A percentile compares a stretch with the other conserved stretches of the same genome.
Conservation (phyloP, 2,113 vertebrate species). For the Orthonyx spaldingii region DNA sequence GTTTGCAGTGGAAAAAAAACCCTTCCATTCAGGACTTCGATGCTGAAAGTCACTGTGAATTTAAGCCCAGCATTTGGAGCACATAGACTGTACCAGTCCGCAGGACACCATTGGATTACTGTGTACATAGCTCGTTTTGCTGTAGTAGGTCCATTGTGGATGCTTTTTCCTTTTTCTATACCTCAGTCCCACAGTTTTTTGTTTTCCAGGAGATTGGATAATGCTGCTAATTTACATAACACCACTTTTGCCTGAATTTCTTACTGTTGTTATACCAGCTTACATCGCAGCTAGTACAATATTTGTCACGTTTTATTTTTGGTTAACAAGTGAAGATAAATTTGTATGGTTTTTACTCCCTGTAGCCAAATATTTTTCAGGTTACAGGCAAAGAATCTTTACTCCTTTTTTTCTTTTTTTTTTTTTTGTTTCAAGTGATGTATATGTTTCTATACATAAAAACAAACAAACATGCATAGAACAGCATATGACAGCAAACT, state of each 20-base stretch:
- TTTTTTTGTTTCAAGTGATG: neutral
- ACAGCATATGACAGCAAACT: conserved; percentile 38
- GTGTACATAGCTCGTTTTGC: neutral
- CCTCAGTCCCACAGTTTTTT: neutral
- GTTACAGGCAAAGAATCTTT: neutral
- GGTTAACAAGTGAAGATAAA: conserved; percentile 1
- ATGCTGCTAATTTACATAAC: conserved; percentile 63
- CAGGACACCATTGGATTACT: neutral
- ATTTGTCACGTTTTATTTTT: conserved; percentile 3
- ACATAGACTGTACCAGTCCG: neutral
- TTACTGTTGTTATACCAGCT: conserved; percentile 53
- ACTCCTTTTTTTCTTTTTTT: neutral
- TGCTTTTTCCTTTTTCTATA: conserved; percentile 36
- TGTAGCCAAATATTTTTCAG: conserved; percentile 43
- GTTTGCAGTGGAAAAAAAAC: neutral
- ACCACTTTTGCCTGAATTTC: conserved; percentile 70
- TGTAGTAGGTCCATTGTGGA: conserved; percentile 7
- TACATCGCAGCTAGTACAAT: neutral
- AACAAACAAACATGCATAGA: neutral
- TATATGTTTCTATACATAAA: neutral
- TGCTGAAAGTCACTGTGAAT: conserved; percentile 63
- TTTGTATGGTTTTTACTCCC: conserved; percentile 38
- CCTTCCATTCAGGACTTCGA: neutral
- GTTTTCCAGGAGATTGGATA: conserved; percentile 44
- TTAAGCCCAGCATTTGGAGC: neutral